phyloP scores from a whole-genome alignment of 1,140 invertebrate species.

The Papilio glaucus region DNA sequence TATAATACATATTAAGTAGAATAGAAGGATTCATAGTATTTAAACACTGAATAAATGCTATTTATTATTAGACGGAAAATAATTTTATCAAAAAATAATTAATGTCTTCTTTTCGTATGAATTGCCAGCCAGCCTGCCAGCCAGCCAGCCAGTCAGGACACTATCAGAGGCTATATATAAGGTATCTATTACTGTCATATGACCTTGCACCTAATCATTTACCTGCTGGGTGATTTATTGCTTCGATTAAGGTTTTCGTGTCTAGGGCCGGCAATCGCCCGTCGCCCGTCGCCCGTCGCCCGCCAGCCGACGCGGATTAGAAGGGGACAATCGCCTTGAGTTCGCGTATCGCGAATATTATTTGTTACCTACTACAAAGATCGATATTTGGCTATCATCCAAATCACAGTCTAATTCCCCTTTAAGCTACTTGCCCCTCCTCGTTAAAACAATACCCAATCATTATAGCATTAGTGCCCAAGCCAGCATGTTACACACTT shows the following conservation, averaged over 20 bases:
- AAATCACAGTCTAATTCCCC: background rate
- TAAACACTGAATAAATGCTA: too few species aligned
- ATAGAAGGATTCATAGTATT: too few species aligned
- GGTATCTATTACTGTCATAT: background rate
- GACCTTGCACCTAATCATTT: conserved; percentile 10
- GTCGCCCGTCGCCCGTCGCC: background rate
- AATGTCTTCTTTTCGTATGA: too few species aligned
- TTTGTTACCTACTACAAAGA: background rate
- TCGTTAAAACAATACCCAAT: too few species aligned
- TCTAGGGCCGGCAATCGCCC: background rate
- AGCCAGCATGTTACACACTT: too few species aligned
- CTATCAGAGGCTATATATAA: background rate
- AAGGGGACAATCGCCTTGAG: conserved; percentile 22
- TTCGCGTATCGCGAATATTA: background rate
- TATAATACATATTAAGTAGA: too few species aligned
- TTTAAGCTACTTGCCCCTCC: too few species aligned
- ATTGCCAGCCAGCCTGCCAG: too few species aligned
- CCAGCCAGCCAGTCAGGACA: background rate
- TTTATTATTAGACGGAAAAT: too few species aligned
- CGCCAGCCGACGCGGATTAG: background rate
- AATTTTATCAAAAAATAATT: too few species aligned
- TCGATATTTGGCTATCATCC: background rate
- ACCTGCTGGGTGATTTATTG: background rate
- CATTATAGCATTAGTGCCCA: too few species aligned
- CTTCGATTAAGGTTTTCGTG: conserved; percentile 14